Conservation (phyloP, 2,113 vertebrate species). For the Melanerpes aurifrons region DNA sequence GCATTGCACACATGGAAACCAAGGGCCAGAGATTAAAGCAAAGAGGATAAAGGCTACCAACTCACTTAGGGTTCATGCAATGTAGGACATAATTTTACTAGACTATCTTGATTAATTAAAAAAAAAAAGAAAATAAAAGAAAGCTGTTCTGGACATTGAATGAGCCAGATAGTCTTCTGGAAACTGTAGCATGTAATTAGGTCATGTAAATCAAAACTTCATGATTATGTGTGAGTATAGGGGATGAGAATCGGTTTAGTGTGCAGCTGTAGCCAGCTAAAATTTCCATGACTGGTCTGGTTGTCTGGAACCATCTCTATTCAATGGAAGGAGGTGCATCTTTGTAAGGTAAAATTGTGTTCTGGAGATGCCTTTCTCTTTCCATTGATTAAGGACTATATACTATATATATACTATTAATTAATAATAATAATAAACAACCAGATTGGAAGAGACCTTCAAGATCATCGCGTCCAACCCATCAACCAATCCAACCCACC, state of each 20-base stretch:
- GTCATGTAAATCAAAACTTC: constrained; percentile 34
- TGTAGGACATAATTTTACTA: constrained; percentile 3
- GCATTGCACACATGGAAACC: neutral
- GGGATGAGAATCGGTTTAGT: neutral
- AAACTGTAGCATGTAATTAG: constrained; percentile 40
- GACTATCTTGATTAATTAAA: neutral
- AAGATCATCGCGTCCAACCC: no score
- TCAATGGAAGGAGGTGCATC: neutral
- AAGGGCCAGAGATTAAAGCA: neutral
- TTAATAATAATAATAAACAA: no score
- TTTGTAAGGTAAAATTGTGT: neutral
- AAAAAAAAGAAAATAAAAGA: neutral
- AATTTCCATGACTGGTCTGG: constrained; percentile 14
- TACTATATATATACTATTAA: no score
- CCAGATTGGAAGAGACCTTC: no score
- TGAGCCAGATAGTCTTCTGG: constrained; percentile 29
- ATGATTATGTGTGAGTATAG: neutral
- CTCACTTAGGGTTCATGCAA: neutral
- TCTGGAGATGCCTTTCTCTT: neutral
- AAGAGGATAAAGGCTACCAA: neutral
- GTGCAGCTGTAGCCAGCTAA: neutral
- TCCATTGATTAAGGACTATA: neutral
- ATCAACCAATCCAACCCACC: no score
- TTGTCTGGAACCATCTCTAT: neutral
- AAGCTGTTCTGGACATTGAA: neutral